These are phyloP conservation scores for Syrphus vitripennis DNA, from an alignment of 2,888 invertebrate species.

Conservation along the genomic window DNA sequence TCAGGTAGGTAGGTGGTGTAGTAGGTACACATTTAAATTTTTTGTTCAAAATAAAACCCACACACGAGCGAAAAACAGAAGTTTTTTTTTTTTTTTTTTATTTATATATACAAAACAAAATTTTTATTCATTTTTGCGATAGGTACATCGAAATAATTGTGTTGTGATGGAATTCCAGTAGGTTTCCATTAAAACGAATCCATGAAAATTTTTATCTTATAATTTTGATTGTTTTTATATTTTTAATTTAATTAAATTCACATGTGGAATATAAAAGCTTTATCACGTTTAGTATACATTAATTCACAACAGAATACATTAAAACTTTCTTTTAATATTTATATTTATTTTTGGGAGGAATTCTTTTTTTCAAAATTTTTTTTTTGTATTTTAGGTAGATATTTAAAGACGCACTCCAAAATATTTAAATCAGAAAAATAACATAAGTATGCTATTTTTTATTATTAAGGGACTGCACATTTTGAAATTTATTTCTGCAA, in stretches of 20 bases:
- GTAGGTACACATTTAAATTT: slow-evolving; percentile 62
- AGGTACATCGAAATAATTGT: slow-evolving; percentile 47
- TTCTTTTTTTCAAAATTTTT: slow-evolving; percentile 34
- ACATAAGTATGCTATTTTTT: slow-evolving; percentile 11
- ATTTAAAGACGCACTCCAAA: slow-evolving; percentile 23
- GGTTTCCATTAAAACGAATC: slow-evolving; percentile 50
- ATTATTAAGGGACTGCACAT: slow-evolving; percentile 38
- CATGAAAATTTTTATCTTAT: slow-evolving; percentile 34
- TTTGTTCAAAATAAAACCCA: slow-evolving; percentile 39
- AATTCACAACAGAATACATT: not conserved
- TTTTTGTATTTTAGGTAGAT: slow-evolving; percentile 35
- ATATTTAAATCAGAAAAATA: not conserved
- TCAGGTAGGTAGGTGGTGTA: slow-evolving; percentile 36
- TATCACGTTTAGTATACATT: slow-evolving; percentile 8
- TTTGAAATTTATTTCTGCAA: slow-evolving; percentile 31
- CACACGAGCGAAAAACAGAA: slow-evolving; percentile 36
- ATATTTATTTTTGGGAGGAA: not conserved
- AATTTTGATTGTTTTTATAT: slow-evolving; percentile 26
- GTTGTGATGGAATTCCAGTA: slow-evolving; percentile 64
- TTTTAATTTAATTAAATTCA: slow-evolving; percentile 54
- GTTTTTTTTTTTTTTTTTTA: slow-evolving; percentile 13
- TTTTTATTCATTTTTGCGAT: slow-evolving; percentile 42
- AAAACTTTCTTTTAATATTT: slow-evolving; percentile 11
- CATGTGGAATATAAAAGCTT: slow-evolving; percentile 62
- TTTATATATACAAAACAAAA: slow-evolving; percentile 38